phyloP scores from a whole-genome alignment of 2,888 invertebrate genomes.

The Synergus laeviventris region DNA sequence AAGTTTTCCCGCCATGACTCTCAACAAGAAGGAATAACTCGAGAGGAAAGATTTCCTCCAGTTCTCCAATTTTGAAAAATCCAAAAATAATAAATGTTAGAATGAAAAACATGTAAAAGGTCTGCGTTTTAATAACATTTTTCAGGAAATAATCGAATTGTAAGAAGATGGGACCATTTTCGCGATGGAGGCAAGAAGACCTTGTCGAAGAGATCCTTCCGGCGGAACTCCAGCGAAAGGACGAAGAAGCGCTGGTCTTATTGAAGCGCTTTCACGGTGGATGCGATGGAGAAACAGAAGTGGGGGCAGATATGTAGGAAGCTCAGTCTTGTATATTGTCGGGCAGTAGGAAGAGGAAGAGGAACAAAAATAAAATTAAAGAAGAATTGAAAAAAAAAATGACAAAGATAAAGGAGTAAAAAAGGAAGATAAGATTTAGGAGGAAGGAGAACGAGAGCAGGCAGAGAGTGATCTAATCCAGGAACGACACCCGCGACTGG shows the following conservation, averaged over 20 bases:
- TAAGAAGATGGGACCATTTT: not conserved
- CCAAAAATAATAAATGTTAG: not conserved
- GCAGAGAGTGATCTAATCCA: slow-evolving; percentile 58
- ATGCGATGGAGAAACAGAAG: slow-evolving; percentile 46
- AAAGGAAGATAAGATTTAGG: not conserved
- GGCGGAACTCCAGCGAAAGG: slow-evolving; percentile 53
- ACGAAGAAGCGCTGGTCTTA: slow-evolving; percentile 54
- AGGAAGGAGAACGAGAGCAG: not conserved
- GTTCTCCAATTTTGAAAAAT: not conserved
- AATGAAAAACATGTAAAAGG: not conserved
- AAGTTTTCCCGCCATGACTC: slow-evolving; percentile 4
- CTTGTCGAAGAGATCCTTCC: slow-evolving; percentile 54
- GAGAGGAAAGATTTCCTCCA: not conserved
- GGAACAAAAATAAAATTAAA: slow-evolving; percentile 19
- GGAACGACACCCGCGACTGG: slow-evolving; percentile 62
- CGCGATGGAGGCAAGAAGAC: slow-evolving; percentile 1
- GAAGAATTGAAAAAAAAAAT: not conserved
- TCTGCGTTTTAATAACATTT: not conserved
- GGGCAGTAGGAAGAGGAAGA: slow-evolving; percentile 39
- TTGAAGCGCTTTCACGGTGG: slow-evolving; percentile 53
- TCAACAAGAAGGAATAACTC: not conserved
- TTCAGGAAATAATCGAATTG: not conserved
- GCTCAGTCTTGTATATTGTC: slow-evolving; percentile 45
- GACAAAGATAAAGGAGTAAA: not conserved
- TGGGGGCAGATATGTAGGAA: slow-evolving; percentile 52